phyloP scores from a whole-genome alignment of 1,140 invertebrate genomes.

The Lordiphosa stackelbergi region DNA sequence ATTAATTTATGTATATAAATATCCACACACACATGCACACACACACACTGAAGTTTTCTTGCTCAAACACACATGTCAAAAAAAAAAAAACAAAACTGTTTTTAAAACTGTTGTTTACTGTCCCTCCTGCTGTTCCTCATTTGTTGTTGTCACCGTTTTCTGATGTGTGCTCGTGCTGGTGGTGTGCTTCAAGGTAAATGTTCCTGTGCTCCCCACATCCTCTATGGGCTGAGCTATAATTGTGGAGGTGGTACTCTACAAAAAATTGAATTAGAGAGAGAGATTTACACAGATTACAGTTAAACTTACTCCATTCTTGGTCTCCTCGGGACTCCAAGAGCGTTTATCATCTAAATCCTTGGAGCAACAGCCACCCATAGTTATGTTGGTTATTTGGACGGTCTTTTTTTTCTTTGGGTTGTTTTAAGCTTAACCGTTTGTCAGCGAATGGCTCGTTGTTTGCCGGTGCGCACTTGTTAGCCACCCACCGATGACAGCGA shows the following conservation, averaged over 20 bases:
- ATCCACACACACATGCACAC: constrained; percentile 14
- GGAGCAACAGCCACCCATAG: constrained; percentile 66
- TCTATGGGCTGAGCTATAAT: constrained; percentile 69
- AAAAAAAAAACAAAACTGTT: constrained; percentile 19
- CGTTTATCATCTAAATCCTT: constrained; percentile 70
- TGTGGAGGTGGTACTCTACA: constrained; percentile 70
- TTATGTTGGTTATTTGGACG: background rate
- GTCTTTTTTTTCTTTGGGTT: constrained; percentile 18
- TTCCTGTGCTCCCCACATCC: constrained; percentile 59
- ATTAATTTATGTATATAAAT: constrained; percentile 20
- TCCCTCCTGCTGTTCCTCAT: constrained; percentile 19
- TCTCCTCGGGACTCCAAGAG: constrained; percentile 71
- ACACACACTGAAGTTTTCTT: constrained; percentile 8
- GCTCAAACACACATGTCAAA: constrained; percentile 44
- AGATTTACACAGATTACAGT: background rate
- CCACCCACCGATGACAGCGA: constrained; percentile 15
- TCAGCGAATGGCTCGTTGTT: constrained; percentile 48
- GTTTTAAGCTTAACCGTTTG: constrained; percentile 54
- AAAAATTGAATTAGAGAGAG: background rate
- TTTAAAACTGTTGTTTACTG: background rate
- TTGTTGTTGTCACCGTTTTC: constrained; percentile 38
- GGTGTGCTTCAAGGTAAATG: constrained; percentile 58
- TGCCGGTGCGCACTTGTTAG: constrained; percentile 62
- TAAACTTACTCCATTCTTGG: constrained; percentile 64
- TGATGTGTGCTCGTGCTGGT: constrained; percentile 37